A percentile compares a stretch with the other conserved stretches of the same genome.
Conservation (phyloP, 2,797 vertebrate genomes). For the Phalloptychus januarius region DNA sequence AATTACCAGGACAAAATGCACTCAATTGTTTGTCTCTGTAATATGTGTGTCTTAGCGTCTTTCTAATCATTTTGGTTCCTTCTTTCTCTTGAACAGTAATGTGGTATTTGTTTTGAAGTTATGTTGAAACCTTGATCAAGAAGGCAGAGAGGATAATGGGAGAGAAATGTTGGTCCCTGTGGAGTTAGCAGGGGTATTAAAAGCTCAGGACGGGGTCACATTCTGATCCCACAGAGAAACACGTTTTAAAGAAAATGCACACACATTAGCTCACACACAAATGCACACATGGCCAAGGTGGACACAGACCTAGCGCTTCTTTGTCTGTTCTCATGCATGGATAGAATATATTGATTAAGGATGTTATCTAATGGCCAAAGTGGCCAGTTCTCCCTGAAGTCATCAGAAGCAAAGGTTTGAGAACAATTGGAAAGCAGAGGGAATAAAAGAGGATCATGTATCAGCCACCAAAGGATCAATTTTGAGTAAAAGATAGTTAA, state of each 20-base stretch:
- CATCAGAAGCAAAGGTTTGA: slow-evolving; percentile 57
- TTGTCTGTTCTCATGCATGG: slow-evolving; percentile 12
- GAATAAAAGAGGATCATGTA: slow-evolving; percentile 24
- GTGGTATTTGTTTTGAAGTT: slow-evolving; percentile 52
- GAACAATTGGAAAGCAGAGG: slow-evolving; percentile 33
- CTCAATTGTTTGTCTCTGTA: slow-evolving; percentile 17
- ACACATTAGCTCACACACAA: slow-evolving; percentile 13
- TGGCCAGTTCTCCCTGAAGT: slow-evolving; percentile 64
- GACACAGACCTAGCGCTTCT: slow-evolving; percentile 9
- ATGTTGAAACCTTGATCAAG: slow-evolving; percentile 65
- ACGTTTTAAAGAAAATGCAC: slow-evolving; percentile 49
- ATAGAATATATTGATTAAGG: slow-evolving; percentile 60
- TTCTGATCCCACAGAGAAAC: slow-evolving; percentile 64
- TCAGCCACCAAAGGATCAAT: slow-evolving; percentile 19
- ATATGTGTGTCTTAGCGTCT: neutral
- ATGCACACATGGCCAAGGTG: slow-evolving; percentile 20
- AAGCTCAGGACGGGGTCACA: slow-evolving; percentile 65
- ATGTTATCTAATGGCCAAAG: slow-evolving; percentile 71
- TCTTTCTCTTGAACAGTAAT: slow-evolving; percentile 44
- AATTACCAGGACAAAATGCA: slow-evolving; percentile 35
- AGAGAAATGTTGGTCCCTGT: slow-evolving; percentile 42
- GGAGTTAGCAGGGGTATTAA: slow-evolving; percentile 64
- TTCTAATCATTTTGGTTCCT: neutral
- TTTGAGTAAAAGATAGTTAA: slow-evolving; percentile 5
- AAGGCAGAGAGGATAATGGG: slow-evolving; percentile 27